Evolutionary conservation across 2,113 vertebrate genomes (phyloP), one percentile per base, ranked within the genome.

Genomic region (Limanda limanda): DNA sequence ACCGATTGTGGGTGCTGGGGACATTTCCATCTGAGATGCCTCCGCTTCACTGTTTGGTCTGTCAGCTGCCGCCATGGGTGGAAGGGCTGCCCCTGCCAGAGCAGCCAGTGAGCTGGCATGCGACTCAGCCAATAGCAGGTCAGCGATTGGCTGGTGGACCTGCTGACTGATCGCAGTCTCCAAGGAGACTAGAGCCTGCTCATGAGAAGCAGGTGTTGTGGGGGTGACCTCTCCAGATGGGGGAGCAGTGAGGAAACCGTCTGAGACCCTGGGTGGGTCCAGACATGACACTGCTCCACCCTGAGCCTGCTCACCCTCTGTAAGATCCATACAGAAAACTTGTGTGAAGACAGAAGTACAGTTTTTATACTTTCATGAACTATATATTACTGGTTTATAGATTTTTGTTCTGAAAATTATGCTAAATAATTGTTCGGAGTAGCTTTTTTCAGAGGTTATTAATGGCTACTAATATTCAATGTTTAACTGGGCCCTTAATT

Each of bases 1-100:
- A 96, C 96, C 95, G 84, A 95, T 96, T 86, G 95, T 96, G 80
- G 96, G 96, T 70, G 96, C 96, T 5, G 96, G 97, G 27, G 96
- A 98, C 91, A 97, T 95, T 90, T 97, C 96, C 97, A 98, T 98
- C 89, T 98, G 97, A 48, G 95, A 96, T 68, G 96, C 95, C 85
- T 98, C 97, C 21, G 92, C 93, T 79, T 97, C 96, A 88, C 91
- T 93, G 86, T 88, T 95, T 61, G 93, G 87, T 76, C 96, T 92
- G 63, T 96, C 93, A 10, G 94, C 76, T 56, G 92, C 92, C 2
- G 96, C 91, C 80, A 95, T 85, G 72, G 95, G 93, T 37, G 95
- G 94, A 71, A 95, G 93, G 42, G 95, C 95, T 42, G 94, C 87
- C 13, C 94, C 94, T 23, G 95, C 94, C 66, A 97, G 73, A 85